Base-by-base conservation (phyloP, 2,888 invertebrate genomes). In the Drosophila kuntzei region DNA sequence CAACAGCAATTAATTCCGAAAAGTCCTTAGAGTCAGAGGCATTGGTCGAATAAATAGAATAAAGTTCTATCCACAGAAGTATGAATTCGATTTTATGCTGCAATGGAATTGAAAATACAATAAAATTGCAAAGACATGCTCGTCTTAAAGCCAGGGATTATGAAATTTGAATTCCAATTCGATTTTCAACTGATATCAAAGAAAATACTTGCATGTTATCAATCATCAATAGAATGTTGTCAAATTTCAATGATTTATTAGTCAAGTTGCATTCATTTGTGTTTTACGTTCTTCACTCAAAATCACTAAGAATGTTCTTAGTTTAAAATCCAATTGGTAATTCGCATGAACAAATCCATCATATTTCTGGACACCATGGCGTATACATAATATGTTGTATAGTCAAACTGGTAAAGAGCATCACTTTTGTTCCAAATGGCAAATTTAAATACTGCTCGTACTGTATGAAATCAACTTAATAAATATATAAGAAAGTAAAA, bases 191-290 rank as follows among this genome's bases (percentile, higher is more conserved):
- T 8, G 16, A 44, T 36, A 11, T 44, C 25, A 22, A 22, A 25
- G 9, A 36, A 55, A 37, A 63, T 64, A 14, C 22, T 8, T 32
- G 5, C n/a, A 16, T 51, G 16, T 11, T 51, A 64, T 73, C 65
- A 60, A 70, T 65, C 65, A 61, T 50, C 18, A 43, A 34, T 27
- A 18, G 20, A 20, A 58, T 36, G 37, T 58, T 61, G 53, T 18
- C 39, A 53, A 41, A 67, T 51, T 55, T 32, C 9, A 11, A 50
- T 74, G 73, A 74, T 74, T 74, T 70, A 74, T 73, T 59, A 25
- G 43, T 2, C 22, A 18, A 43, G 20, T 16, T 34, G 8, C 20
- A 14, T 18, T 54, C 44, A 32, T 9, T 44, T 20, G 5, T n/a
- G 16, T 16, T 29, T n/a, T 11, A 6, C 27, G 16, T 22, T 11